Base-by-base conservation (phyloP, 2,888 invertebrate genomes). In the Rosalia funebris region DNA sequence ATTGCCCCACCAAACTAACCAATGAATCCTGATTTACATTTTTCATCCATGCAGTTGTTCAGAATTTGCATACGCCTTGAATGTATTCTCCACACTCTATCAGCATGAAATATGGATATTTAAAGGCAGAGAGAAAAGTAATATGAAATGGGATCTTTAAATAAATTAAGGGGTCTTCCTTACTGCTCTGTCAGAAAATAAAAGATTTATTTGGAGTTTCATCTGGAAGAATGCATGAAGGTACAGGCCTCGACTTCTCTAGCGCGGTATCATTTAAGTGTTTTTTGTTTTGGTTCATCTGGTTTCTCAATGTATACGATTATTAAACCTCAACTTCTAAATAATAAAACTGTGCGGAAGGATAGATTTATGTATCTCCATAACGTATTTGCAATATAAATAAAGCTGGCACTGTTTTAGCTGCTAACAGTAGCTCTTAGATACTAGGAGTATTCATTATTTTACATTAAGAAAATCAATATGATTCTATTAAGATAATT, bases 121-220 rank as follows among this genome's bases (percentile, higher is more conserved):
- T 41, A 25, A 16, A 41, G 11, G 16, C 53, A 42, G 32, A 53
- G 32, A 53, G 53, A 53, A 42, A 42, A 41, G 53, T 42, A 41
- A 42, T 53, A 53, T 42, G 31, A 42, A 53, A 53, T 53, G 53
- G 42, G 42, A 25, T 42, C 53, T 53, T 53, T 53, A 53, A 53
- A 53, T 42, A 42, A 53, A 42, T 53, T 53, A 53, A 53, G 42
- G 53, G n/a, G 11, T 41, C 42, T 50, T 53, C 16, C n/a, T 34
- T 32, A 7, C 32, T n/a, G 10, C 32, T 15, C 9, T 15, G 39
- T 50, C 50, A 50, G 31, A 39, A 39, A 50, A 20, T 50, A 37
- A 39, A 25, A 50, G 50, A 50, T 50, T 50, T 50, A 50, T 50
- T 11, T 25, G 39, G 20, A n/a, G 20, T 48, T 20, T 50, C 36